Evolutionary conservation across 2,797 vertebrate genomes (phyloP).

Genomic region (Pseudotriccus pelzelni): DNA sequence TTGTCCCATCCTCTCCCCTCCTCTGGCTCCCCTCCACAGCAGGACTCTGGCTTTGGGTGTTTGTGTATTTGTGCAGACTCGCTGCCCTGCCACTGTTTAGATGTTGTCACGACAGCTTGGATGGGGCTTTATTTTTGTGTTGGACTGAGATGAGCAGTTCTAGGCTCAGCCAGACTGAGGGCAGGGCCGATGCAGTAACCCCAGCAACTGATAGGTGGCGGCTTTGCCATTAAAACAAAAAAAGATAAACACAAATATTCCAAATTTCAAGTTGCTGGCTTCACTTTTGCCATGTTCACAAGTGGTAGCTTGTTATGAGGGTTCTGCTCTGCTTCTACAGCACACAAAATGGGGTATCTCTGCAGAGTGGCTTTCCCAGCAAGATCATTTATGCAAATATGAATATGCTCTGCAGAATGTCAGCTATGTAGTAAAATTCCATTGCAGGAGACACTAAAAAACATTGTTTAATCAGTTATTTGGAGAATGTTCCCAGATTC

Average conservation of each 20-base stretch:
- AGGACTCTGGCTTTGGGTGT: neutral
- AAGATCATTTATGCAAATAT: neutral
- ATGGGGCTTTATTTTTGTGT: neutral
- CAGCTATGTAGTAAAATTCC: conserved; percentile 54
- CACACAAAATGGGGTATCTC: neutral
- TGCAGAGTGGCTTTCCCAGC: neutral
- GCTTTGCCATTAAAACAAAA: conserved; percentile 60
- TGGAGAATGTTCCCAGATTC: conserved; percentile 57
- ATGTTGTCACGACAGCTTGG: neutral
- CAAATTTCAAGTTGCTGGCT: neutral
- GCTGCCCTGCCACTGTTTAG: neutral
- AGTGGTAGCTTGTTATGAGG: neutral
- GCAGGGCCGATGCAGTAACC: conserved; percentile 35
- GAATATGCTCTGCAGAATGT: conserved; percentile 30
- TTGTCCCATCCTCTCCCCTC: neutral
- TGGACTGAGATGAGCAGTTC: neutral
- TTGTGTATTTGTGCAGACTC: neutral
- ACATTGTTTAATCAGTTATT: conserved; percentile 62
- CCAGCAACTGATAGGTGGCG: conserved; percentile 58
- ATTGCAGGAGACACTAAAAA: conserved; percentile 47
- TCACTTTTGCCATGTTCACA: neutral
- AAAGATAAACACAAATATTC: neutral
- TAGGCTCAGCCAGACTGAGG: neutral
- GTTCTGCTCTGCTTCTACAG: neutral
- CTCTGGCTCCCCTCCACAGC: neutral